These are phyloP conservation scores for Cossypha heuglini DNA, from an alignment of 2,797 vertebrate genomes.

Conservation along the genomic window DNA sequence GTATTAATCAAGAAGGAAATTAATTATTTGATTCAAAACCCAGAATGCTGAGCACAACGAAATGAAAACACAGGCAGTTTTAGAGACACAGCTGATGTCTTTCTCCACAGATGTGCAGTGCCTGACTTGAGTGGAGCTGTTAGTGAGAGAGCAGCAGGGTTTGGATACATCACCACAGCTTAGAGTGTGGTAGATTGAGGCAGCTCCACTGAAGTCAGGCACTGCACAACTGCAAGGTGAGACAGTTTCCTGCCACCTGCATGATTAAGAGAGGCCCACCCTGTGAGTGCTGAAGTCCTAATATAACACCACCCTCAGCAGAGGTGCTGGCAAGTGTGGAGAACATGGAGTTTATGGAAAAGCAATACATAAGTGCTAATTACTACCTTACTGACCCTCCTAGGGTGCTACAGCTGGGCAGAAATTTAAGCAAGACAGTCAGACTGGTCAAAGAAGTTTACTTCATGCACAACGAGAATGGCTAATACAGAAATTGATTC, in stretches of 20 bases:
- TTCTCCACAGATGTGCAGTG: not conserved
- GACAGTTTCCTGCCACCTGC: not conserved
- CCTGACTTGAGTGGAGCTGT: not conserved
- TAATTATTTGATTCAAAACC: not conserved
- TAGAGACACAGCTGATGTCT: not conserved
- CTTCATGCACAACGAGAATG: not conserved
- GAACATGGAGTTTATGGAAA: not conserved
- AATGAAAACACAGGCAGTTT: not conserved
- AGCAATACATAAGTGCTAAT: not conserved
- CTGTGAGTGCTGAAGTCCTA: not conserved
- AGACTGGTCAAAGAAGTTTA: not conserved
- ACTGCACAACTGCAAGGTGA: not conserved
- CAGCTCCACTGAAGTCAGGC: not conserved
- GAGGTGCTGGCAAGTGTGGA: not conserved
- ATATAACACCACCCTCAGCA: not conserved
- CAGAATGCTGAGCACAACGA: not conserved
- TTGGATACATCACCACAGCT: not conserved
- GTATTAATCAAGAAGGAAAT: not conserved
- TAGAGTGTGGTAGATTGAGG: not conserved
- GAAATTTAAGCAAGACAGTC: not conserved
- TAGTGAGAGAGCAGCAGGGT: not conserved
- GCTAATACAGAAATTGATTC: not conserved
- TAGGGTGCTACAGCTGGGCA: not conserved
- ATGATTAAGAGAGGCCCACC: not conserved
- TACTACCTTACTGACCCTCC: not conserved